Evolutionary conservation across 2,888 invertebrate species (phyloP).

Genomic region (Phaonia tiefii): DNA sequence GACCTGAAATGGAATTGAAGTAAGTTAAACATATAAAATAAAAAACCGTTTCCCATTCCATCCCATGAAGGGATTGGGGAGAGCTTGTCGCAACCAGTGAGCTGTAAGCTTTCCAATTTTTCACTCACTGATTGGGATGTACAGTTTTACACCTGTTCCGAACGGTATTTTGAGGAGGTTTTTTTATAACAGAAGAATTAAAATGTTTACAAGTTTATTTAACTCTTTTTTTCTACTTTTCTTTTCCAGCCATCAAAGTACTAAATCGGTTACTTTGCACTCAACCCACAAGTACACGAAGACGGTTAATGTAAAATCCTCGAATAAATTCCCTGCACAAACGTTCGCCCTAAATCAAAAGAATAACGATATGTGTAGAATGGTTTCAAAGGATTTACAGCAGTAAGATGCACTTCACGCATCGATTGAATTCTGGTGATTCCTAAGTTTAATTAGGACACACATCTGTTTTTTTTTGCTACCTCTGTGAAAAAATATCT

Average conservation of each 20-base stretch:
- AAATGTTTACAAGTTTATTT: not conserved
- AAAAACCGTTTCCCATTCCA: no score
- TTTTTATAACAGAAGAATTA: not conserved
- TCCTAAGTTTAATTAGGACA: conserved; percentile 50
- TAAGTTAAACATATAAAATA: conserved; percentile 79
- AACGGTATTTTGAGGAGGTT: not conserved
- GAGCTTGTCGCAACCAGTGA: no score
- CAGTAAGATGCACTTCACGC: not conserved
- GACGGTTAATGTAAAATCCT: conserved; percentile 79
- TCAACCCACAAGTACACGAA: conserved; percentile 75
- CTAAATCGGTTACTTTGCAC: conserved; percentile 85
- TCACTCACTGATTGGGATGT: no score
- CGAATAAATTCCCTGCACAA: conserved; percentile 83
- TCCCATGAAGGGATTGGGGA: not conserved
- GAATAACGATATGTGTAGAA: conserved; percentile 89
- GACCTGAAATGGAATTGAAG: conserved; percentile 85
- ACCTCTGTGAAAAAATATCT: conserved; percentile 22
- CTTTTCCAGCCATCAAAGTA: conserved; percentile 84
- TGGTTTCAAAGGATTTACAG: conserved; percentile 72
- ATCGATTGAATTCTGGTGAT: not conserved
- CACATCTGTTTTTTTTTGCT: conserved; percentile 4
- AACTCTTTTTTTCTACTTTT: conserved; percentile 15
- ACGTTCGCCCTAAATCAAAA: conserved; percentile 89
- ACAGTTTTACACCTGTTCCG: no score
- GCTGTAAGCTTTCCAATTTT: no score